These are phyloP conservation scores for Enteromius paludinosus DNA, from an alignment of 2,797 vertebrate genomes.

Conservation along the genomic window DNA sequence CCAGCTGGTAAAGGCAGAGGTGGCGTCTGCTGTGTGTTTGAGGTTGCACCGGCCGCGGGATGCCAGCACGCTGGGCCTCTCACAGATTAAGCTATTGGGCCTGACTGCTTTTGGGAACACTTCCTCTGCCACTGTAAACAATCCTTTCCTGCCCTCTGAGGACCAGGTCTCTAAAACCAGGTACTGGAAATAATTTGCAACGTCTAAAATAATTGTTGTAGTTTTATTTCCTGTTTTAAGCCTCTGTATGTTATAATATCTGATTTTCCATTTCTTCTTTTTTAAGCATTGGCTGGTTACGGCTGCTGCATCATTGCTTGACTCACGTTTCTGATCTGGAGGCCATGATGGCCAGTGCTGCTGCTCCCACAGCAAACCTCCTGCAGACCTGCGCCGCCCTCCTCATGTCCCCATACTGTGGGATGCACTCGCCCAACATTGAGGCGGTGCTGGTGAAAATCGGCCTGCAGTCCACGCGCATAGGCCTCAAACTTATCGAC, in stretches of 20 bases:
- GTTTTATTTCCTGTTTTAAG: background rate
- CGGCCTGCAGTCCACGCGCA: slow-evolving; percentile 94
- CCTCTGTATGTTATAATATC: background rate
- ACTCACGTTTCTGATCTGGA: slow-evolving; percentile 97
- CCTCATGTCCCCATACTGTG: slow-evolving; percentile 98
- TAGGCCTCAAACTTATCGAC: slow-evolving; percentile 95
- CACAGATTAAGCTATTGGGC: slow-evolving; percentile 95
- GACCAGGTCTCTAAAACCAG: slow-evolving; percentile 99
- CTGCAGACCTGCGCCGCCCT: slow-evolving; percentile 96
- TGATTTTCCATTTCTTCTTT: background rate
- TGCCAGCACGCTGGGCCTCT: slow-evolving; percentile 94
- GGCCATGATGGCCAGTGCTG: slow-evolving; percentile 97
- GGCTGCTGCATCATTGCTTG: slow-evolving; percentile 96
- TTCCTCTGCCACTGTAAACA: slow-evolving; percentile 96
- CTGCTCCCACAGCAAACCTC: slow-evolving; percentile 96
- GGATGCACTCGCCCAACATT: slow-evolving; percentile 99
- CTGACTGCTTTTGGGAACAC: slow-evolving; percentile 98
- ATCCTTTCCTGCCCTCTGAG: slow-evolving; percentile 97
- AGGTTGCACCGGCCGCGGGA: slow-evolving; percentile 95
- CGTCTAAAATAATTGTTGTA: background rate
- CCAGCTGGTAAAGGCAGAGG: slow-evolving; percentile 96
- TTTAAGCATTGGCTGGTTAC: slow-evolving; percentile 95
- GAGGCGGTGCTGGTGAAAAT: slow-evolving; percentile 98
- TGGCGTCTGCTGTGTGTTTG: slow-evolving; percentile 95
- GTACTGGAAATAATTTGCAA: slow-evolving; percentile 67